These are phyloP conservation scores for Oikopleura vanhoeffeni DNA, from an alignment of 23 tunicate genomes.

Conservation along the genomic window DNA sequence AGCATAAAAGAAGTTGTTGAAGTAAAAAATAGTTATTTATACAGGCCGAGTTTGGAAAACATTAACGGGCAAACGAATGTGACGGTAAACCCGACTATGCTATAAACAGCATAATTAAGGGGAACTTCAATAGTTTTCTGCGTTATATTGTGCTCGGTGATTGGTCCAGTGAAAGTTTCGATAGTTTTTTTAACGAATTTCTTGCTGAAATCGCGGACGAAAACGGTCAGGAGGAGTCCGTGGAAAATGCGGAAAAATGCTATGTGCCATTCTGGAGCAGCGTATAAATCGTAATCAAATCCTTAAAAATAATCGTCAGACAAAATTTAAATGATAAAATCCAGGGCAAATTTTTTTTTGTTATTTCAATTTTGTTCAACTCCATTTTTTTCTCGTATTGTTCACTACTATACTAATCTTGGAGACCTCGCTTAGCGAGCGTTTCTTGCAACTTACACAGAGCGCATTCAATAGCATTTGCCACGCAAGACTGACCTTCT, in stretches of 20 bases:
- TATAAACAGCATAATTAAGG: constrained; percentile 59
- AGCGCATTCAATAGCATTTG: too few species aligned
- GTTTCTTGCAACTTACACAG: too few species aligned
- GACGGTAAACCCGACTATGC: constrained; percentile 32
- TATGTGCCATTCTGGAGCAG: constrained; percentile 13
- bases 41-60: constrained; percentile 20
- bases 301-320: not conserved
- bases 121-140: constrained; percentile 53
- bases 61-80: constrained; percentile 24
- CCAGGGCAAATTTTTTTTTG: too few species aligned
- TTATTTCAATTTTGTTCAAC: too few species aligned
- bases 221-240: constrained; percentile 25
- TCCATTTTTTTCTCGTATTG: too few species aligned
- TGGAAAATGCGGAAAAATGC: constrained; percentile 25
- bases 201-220: constrained; percentile 25
- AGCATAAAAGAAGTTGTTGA: too few species aligned
- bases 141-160: constrained; percentile 27
- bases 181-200: not conserved
- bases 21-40: not conserved
- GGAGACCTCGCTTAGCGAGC: too few species aligned
- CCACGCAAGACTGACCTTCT: too few species aligned
- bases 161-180: constrained; percentile 23
- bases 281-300: not conserved
- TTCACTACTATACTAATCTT: too few species aligned
- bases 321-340: too few species aligned